Base-by-base conservation (phyloP, 2,888 invertebrate genomes). In the Pollenia labialis region DNA sequence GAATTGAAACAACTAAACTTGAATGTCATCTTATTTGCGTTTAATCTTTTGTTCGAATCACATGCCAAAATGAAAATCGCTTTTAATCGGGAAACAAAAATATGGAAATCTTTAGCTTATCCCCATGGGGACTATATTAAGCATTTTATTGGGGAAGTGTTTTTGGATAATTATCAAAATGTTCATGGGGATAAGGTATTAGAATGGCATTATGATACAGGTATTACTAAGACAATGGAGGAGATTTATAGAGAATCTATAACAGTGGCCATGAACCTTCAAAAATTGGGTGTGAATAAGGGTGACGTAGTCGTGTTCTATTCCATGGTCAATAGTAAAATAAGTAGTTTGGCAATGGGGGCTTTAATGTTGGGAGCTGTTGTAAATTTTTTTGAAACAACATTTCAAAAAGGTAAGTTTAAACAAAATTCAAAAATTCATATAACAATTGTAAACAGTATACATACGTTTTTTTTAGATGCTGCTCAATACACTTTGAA, bases 311-410 rank as follows among this genome's bases (percentile, higher is more conserved):
- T 89, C 8, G 66, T 88, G 0, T 16, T 89, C 10, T 88, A 85
- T 66, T 85, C 88, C 23, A 56, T 56, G 56, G 56, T 56, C 4
- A 87, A 88, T 66, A 16, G 46, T 9, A 79, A 74, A 18, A 16
- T 81, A 3, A 87, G 87, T 6, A 81, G 85, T 10, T 66, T 88
- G 1, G 72, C 88, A 1, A 83, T 88, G 68, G 88, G 86, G 10
- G 81, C 81, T n/a, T 88, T 80, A 54, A 75, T 84, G 54, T 44
- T 88, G 16, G 88, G 88, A 32, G 85, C 83, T 0, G 79, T 80
- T 0, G 66, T 89, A 0, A 88, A 88, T 60, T 88, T 88, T 44
- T 89, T 88, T 74, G 89, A 89, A 64, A 88, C 85, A 0, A 85
- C 44, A 8, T 88, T 88, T 32, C 11, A 79, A 50, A 75, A 23